These are phyloP conservation scores for Fulmarus glacialis DNA, from an alignment of 2,113 vertebrate genomes.

Conservation along the genomic window DNA sequence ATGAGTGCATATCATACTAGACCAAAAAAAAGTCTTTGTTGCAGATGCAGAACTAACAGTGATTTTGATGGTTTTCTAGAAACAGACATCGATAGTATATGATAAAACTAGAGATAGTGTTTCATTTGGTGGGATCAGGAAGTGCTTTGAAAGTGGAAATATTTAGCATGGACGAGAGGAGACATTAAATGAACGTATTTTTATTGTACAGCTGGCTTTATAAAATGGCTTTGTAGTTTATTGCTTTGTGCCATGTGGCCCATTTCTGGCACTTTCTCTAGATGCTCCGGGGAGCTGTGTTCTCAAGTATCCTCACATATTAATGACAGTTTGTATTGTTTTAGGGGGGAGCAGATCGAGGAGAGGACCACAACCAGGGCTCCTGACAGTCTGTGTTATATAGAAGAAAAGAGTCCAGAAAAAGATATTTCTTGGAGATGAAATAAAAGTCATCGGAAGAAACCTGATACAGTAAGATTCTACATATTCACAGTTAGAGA, in stretches of 20 bases:
- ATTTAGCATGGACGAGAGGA: not conserved
- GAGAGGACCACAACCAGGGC: not conserved
- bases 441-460: not conserved
- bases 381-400: not conserved
- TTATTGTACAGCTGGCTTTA: not conserved
- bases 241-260: not conserved
- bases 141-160: slow-evolving; percentile 10
- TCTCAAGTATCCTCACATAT: not conserved
- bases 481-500: not conserved
- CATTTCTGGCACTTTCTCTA: not conserved
- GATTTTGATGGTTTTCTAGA: not conserved
- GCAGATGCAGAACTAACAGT: not conserved
- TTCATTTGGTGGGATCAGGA: not conserved
- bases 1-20: not conserved
- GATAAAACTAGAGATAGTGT: not conserved
- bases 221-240: slow-evolving; percentile 19
- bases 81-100: not conserved
- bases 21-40: not conserved
- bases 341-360: not conserved
- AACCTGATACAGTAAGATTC: not conserved
- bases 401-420: not conserved
- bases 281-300: not conserved
- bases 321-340: not conserved
- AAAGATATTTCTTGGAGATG: not conserved
- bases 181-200: not conserved